phyloP scores from a whole-genome alignment of 2,113 vertebrate species.

The Oncorhynchus clarkii region DNA sequence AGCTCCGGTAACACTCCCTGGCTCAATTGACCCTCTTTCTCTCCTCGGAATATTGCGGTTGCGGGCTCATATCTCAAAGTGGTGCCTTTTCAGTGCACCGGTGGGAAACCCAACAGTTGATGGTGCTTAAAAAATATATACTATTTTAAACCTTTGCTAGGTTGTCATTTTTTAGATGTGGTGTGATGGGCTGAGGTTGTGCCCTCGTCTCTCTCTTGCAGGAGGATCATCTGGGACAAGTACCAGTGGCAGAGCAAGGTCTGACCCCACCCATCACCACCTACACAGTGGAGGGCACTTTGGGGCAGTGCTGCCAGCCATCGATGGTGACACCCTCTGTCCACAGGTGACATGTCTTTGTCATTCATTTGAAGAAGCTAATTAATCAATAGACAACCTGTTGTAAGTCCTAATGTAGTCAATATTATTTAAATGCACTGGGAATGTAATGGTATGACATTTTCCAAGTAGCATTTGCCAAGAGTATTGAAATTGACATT shows the following conservation, averaged over 20 bases:
- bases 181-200: not conserved
- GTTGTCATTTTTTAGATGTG: not conserved
- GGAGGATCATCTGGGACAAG: constrained; percentile 98
- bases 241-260: constrained; percentile 94
- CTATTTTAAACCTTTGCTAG: not conserved
- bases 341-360: constrained; percentile 81
- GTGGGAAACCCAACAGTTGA: too few species aligned
- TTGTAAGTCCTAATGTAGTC: too few species aligned
- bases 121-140: not conserved
- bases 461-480: not conserved
- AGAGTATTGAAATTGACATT: not conserved
- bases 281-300: constrained; percentile 95
- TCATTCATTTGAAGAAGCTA: not conserved
- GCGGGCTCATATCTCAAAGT: too few species aligned
- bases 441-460: too few species aligned
- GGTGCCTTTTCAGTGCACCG: too few species aligned
- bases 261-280: constrained; percentile 97
- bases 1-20: constrained; percentile 85
- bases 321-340: constrained; percentile 96
- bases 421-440: too few species aligned
- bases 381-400: not conserved
- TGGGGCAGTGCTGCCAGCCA: constrained; percentile 88
- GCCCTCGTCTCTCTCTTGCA: constrained; percentile 54
- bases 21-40: not conserved
- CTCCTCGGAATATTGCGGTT: not conserved